Evolutionary conservation across 2,113 vertebrate species (phyloP), one percentile per base, ranked within the genome.

Genomic region (Hemibagrus wyckioides): DNA sequence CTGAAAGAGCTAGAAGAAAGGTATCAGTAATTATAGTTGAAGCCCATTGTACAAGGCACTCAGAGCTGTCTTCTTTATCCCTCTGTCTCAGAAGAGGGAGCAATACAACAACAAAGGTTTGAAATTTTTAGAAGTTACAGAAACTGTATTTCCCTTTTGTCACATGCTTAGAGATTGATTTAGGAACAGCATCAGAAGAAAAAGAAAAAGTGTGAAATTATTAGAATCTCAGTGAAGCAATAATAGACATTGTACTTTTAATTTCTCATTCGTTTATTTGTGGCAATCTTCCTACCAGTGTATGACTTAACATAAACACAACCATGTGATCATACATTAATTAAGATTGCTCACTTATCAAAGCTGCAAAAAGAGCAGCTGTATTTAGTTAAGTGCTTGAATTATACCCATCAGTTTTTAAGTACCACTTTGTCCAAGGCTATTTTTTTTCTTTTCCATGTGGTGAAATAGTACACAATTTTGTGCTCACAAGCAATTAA

Each of bases 21-120:
- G 56, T 56, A 73, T 17, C 23, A 63, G 77, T 80, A 79, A 76
- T 84, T 79, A 84, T n/a, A 33, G 57, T 52, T 56, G 56, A 85
- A 85, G 73, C 61, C 52, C 44, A 75, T 44, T 89, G 56, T 36
- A 79, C 44, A 41, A 82, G 57, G 63, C 67, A 81, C 57, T n/a
- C 57, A 54, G 57, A 52, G 44, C 41, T 82, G n/a, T 84, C 36
- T 67, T 48, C n/a, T 84, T 82, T 36, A 41, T 41, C 25, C 28
- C n/a, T 59, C 11, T 41, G 41, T 84, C 25, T 65, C 56, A 71
- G n/a, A 73, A 48, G 33, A 52, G 21, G 71, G 39, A 75, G 23
- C 25, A 83, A 56, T 4, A 39, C 41, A 84, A 21, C 44, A 84
- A 73, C 85, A 61, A 69, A 59, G 50, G 14, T 67, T 83, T 73